Conservation (phyloP, 2,888 invertebrate species). For the Tillus elongatus region DNA sequence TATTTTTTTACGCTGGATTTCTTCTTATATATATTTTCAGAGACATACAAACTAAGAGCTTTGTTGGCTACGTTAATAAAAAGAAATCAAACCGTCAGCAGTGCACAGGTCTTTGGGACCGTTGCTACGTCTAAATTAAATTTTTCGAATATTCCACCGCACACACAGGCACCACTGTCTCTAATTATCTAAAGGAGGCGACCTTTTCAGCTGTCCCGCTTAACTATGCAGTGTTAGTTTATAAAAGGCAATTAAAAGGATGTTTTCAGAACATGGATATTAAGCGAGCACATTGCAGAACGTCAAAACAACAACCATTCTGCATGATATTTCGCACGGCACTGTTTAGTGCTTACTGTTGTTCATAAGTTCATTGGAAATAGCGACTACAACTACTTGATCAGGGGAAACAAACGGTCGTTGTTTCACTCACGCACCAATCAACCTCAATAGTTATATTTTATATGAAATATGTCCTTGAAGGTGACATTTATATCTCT, state of each 20-base stretch:
- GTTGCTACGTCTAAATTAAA: slow-evolving; percentile 21
- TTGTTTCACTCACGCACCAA: slow-evolving; percentile 26
- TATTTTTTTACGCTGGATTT: slow-evolving; percentile 13
- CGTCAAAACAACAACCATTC: slow-evolving; percentile 21
- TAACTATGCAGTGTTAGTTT: no score
- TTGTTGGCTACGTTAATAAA: background rate
- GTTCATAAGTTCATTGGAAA: slow-evolving; percentile 21
- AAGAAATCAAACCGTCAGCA: slow-evolving; percentile 7
- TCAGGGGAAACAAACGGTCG: slow-evolving; percentile 21
- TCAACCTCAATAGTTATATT: slow-evolving; percentile 18
- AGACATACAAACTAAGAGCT: slow-evolving; percentile 10
- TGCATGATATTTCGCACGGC: slow-evolving; percentile 22
- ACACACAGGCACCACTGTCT: slow-evolving; percentile 22
- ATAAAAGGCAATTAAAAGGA: no score
- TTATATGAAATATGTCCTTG: slow-evolving; percentile 11
- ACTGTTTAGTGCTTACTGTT: slow-evolving; percentile 25
- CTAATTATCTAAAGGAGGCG: no score
- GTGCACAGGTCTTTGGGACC: slow-evolving; percentile 11
- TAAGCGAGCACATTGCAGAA: no score
- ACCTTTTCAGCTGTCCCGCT: no score
- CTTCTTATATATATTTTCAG: slow-evolving; percentile 12
- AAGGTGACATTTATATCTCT: background rate
- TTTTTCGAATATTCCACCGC: slow-evolving; percentile 25
- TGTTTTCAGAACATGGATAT: no score
- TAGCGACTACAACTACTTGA: slow-evolving; percentile 19